phyloP scores from a whole-genome alignment of 2,797 vertebrate species.

The Chaenodraco wilsoni region DNA sequence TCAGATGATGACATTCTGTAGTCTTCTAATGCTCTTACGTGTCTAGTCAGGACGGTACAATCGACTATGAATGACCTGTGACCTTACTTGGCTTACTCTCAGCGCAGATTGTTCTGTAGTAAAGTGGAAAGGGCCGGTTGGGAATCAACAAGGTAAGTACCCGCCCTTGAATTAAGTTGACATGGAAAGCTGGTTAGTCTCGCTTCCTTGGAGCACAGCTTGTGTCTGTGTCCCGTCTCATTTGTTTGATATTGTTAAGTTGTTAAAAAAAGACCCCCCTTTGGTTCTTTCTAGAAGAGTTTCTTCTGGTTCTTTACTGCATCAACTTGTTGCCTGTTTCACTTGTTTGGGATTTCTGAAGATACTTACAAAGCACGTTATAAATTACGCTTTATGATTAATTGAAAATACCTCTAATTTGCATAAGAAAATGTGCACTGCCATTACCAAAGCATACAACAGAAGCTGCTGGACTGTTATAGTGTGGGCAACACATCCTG shows the following conservation, averaged over 20 bases:
- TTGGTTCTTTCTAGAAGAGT: not conserved
- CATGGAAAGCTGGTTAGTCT: conserved; percentile 23
- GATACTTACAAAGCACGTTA: conserved; percentile 31
- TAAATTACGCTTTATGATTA: conserved; percentile 23
- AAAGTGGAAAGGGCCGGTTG: conserved; percentile 13
- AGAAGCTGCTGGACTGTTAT: not conserved
- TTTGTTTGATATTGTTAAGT: conserved; percentile 6
- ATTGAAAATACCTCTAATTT: conserved; percentile 35
- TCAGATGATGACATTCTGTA: not conserved
- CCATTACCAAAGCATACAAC: not conserved
- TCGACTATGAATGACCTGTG: conserved; percentile 5
- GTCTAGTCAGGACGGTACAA: too few relatives aligned
- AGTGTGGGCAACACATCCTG: not conserved
- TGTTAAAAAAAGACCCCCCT: conserved; percentile 4
- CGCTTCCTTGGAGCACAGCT: not conserved
- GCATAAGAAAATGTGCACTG: not conserved
- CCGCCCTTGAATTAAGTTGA: conserved; percentile 19
- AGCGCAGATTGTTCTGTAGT: conserved; percentile 14
- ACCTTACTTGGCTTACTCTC: conserved; percentile 18
- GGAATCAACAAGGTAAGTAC: conserved; percentile 26
- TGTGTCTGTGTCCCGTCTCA: not conserved
- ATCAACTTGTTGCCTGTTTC: not conserved
- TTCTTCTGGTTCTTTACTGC: conserved; percentile 11
- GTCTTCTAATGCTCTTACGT: not conserved
- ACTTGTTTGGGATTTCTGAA: conserved; percentile 28